phyloP scores from a whole-genome alignment of 2,888 invertebrate species.

The Beris morrisii region DNA sequence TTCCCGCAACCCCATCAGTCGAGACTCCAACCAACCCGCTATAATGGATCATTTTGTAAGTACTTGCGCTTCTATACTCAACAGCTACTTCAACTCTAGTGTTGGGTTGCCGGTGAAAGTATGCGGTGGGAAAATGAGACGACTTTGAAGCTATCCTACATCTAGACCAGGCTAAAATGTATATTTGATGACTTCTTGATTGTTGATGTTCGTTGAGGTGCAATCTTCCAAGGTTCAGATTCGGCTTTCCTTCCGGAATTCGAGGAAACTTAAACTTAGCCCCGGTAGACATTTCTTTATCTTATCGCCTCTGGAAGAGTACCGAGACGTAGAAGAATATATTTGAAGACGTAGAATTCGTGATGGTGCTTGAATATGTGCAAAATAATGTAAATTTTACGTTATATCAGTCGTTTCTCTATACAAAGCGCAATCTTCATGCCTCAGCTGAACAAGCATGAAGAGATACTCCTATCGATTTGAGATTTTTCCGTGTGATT shows the following conservation, averaged over 20 bases:
- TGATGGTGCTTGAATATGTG: not conserved
- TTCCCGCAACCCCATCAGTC: no score
- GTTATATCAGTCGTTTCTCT: not conserved
- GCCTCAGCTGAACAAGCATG: no score
- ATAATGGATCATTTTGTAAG: no score
- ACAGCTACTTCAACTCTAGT: no score
- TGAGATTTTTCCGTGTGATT: no score
- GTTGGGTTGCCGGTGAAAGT: no score
- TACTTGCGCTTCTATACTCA: no score
- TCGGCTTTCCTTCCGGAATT: constrained; percentile 17
- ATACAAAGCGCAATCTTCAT: not conserved
- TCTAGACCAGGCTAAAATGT: constrained; percentile 44
- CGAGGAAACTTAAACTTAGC: no score
- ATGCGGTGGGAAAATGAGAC: no score
- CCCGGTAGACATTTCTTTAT: constrained; percentile 5
- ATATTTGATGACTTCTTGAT: constrained; percentile 54
- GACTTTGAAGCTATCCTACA: no score
- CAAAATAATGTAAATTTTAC: not conserved
- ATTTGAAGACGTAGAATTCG: not conserved
- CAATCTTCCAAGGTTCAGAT: constrained; percentile 14
- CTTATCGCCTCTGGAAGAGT: constrained; percentile 1
- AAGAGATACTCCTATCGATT: no score
- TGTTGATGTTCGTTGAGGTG: constrained; percentile 42
- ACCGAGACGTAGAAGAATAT: not conserved
- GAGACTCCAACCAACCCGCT: no score